Evolutionary conservation across 2,888 invertebrate genomes (phyloP).

Genomic region (Abrostola triplasia): DNA sequence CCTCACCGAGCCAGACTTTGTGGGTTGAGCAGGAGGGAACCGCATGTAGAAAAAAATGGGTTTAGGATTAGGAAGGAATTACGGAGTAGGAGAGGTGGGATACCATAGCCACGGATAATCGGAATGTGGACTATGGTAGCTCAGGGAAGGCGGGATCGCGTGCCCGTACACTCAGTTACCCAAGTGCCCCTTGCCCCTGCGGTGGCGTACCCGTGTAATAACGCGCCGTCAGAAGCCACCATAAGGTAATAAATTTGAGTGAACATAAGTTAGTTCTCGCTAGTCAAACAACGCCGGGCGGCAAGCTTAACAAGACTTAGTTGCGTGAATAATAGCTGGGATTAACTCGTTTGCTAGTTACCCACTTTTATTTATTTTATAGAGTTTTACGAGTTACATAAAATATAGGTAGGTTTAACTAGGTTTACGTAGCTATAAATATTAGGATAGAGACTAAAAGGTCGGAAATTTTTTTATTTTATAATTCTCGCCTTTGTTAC

Average conservation of each 20-base stretch:
- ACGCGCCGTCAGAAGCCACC: neutral
- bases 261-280: conserved; percentile 33
- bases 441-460: too few relatives aligned
- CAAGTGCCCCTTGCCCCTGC: too few relatives aligned
- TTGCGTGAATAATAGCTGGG: conserved; percentile 51
- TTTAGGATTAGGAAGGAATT: too few relatives aligned
- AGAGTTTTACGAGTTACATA: conserved; percentile 32
- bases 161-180: too few relatives aligned
- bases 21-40: too few relatives aligned
- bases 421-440: neutral
- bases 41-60: too few relatives aligned
- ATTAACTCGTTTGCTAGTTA: conserved; percentile 46
- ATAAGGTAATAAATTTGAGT: conserved; percentile 39
- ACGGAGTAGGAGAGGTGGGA: too few relatives aligned
- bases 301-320: conserved; percentile 38
- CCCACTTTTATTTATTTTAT: conserved; percentile 47
- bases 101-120: too few relatives aligned
- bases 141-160: too few relatives aligned
- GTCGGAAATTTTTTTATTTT: neutral
- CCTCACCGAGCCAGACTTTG: too few relatives aligned
- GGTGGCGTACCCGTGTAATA: too few relatives aligned
- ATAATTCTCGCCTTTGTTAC: neutral
- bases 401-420: neutral
- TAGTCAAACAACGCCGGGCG: conserved; percentile 39
- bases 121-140: too few relatives aligned